Conservation (phyloP, 2,113 vertebrate genomes). For the Eublepharis macularius region DNA sequence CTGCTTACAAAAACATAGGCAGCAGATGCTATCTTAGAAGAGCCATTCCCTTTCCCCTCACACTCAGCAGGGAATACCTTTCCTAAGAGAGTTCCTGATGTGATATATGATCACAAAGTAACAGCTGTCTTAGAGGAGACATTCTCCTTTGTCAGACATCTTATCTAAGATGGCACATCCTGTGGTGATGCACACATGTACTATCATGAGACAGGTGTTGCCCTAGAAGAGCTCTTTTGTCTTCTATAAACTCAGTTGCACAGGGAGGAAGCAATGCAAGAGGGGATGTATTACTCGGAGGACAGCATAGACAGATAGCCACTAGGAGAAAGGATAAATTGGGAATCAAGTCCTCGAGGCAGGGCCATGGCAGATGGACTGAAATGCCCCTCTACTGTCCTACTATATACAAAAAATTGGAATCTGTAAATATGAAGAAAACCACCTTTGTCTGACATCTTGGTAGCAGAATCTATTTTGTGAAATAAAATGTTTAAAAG, state of each 20-base stretch:
- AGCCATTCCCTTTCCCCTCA: background rate
- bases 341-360: background rate
- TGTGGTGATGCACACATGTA: no score
- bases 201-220: no score
- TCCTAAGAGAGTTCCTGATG: background rate
- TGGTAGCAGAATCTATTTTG: background rate
- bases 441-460: background rate
- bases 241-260: background rate
- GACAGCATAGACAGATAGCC: no score
- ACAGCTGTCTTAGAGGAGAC: background rate
- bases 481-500: no score
- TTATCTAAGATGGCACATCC: no score
- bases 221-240: no score
- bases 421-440: background rate
- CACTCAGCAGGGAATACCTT: no score
- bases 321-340: background rate
- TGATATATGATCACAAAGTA: background rate
- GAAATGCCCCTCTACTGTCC: background rate
- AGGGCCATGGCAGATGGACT: background rate
- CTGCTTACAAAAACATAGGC: no score
- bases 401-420: background rate
- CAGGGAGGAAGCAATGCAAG: no score
- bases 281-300: no score
- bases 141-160: no score
- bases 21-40: background rate